A percentile compares a stretch with the other conserved stretches of the same genome.
These are phyloP conservation scores for Arizona elegans DNA, from an alignment of 2,113 vertebrate species.

Conservation along the genomic window DNA sequence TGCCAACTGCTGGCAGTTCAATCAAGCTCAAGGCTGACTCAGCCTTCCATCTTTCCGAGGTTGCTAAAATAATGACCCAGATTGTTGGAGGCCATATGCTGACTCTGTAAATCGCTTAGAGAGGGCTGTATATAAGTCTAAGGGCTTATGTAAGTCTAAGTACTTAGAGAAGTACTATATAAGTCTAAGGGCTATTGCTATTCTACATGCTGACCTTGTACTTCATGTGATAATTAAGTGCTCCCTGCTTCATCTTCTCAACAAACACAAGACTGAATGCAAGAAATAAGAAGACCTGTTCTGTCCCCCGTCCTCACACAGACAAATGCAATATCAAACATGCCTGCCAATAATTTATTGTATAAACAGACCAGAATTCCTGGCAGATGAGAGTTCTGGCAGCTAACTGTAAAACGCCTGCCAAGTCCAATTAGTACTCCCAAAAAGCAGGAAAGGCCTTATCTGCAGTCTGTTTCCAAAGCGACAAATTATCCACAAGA, in stretches of 20 bases:
- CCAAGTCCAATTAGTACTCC: no score
- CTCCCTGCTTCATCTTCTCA: not conserved
- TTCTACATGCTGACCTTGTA: not conserved
- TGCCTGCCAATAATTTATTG: no score
- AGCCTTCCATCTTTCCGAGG: not conserved
- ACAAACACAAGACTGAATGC: not conserved
- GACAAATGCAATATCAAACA: no score
- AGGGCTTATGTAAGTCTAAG: not conserved
- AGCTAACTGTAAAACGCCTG: no score
- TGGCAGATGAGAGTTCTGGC: no score
- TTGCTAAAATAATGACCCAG: not conserved
- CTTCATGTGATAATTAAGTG: not conserved
- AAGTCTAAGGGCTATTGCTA: not conserved
- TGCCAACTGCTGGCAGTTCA: not conserved
- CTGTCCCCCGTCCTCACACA: no score
- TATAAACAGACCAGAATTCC: no score
- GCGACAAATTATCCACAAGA: no score
- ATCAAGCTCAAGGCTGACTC: not conserved
- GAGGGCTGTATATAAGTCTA: not conserved
- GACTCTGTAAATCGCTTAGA: not conserved
- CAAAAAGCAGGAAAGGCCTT: no score
- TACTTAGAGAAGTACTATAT: not conserved
- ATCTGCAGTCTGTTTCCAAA: no score
- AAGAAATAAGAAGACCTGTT: not conserved
- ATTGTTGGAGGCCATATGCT: not conserved